These are phyloP conservation scores for Lasioglossum baleicum DNA, from an alignment of 1,140 invertebrate genomes.

Conservation along the genomic window DNA sequence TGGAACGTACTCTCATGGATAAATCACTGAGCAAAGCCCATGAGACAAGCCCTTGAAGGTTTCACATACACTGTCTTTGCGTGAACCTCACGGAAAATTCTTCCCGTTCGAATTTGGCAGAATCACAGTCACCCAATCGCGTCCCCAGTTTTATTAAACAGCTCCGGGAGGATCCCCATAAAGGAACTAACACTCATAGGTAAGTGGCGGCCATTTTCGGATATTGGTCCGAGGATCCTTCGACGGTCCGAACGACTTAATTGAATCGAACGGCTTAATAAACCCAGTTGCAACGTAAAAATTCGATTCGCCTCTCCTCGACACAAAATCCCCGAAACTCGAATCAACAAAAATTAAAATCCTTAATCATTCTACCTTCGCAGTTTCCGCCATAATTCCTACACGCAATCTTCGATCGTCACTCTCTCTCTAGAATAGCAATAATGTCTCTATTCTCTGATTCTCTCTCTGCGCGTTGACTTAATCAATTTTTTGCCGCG, in stretches of 20 bases:
- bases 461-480: too few species aligned
- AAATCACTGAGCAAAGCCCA: constrained; percentile 12
- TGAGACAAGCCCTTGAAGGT: background rate
- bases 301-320: background rate
- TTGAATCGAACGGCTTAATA: background rate
- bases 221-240: background rate
- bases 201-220: constrained; percentile 1
- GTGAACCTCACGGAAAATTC: constrained; percentile 15
- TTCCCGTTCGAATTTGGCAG: background rate
- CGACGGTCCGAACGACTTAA: background rate
- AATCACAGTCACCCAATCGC: too few species aligned
- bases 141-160: background rate
- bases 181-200: background rate
- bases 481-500: background rate
- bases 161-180: background rate
- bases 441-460: too few species aligned
- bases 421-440: too few species aligned
- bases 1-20: constrained; percentile 25
- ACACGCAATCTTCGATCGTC: too few species aligned
- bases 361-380: too few species aligned
- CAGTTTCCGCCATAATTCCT: too few species aligned
- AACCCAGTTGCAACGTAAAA: background rate
- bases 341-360: too few species aligned
- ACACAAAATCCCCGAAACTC: background rate
- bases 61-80: constrained; percentile 37